phyloP scores from a whole-genome alignment of 2,797 vertebrate species.

The Sylvilagus floridanus region DNA sequence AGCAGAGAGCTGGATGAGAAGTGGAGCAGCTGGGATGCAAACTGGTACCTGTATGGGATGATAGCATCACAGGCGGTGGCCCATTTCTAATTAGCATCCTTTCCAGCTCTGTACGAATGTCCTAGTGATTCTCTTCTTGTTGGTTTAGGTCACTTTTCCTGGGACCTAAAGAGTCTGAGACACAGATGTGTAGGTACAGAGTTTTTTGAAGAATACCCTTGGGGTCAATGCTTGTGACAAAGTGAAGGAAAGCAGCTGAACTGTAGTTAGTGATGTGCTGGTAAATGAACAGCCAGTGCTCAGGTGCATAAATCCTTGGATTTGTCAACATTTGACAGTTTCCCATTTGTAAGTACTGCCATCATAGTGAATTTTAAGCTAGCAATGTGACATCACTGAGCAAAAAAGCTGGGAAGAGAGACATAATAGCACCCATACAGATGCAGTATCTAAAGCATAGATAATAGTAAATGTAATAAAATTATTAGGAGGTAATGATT shows the following conservation, averaged over 20 bases:
- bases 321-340: conserved; percentile 27
- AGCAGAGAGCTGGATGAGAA: too few relatives aligned
- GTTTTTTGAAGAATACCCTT: not conserved
- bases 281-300: conserved; percentile 23
- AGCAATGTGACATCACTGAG: not conserved
- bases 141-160: conserved; percentile 27
- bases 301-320: not conserved
- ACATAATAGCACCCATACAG: not conserved
- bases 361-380: conserved; percentile 12
- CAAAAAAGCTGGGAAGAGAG: not conserved
- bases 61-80: too few relatives aligned
- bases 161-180: conserved; percentile 14
- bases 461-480: conserved; percentile 28
- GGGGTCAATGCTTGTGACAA: not conserved
- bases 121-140: conserved; percentile 19
- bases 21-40: too few relatives aligned
- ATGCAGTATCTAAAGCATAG: conserved; percentile 21
- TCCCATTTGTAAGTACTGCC: not conserved
- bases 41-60: not conserved
- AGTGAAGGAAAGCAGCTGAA: conserved; percentile 16
- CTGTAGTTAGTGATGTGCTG: not conserved
- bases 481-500: conserved; percentile 21
- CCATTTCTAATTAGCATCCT: not conserved
- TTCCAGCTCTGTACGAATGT: not conserved
- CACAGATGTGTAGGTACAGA: not conserved